Conservation (phyloP, 1,140 invertebrate genomes). For the Scaptomyza pallida region DNA sequence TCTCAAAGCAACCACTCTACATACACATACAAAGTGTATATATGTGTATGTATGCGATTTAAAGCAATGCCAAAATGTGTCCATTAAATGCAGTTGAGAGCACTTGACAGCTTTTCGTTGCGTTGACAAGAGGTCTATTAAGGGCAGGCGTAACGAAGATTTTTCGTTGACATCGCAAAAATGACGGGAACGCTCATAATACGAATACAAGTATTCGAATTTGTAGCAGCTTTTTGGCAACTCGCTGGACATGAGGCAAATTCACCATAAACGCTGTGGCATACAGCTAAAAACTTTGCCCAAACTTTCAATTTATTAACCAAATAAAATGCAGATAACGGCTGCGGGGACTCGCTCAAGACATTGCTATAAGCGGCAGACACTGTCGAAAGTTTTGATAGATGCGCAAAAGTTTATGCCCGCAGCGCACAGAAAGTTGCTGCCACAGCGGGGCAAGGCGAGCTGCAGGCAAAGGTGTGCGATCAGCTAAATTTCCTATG, state of each 20-base stretch:
- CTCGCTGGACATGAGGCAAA: constrained; percentile 33
- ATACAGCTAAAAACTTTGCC: constrained; percentile 54
- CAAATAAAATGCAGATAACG: constrained; percentile 81
- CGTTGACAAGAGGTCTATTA: constrained; percentile 45
- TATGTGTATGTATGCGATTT: constrained; percentile 14
- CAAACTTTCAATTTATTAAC: constrained; percentile 80
- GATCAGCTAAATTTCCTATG: constrained; percentile 39
- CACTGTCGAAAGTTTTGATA: constrained; percentile 69
- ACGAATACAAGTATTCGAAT: constrained; percentile 1
- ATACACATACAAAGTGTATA: background rate
- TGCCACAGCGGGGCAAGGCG: constrained; percentile 2
- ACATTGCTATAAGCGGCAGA: constrained; percentile 65
- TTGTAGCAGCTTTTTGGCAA: constrained; percentile 37
- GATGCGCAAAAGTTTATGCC: constrained; percentile 54
- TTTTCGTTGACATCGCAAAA: constrained; percentile 39
- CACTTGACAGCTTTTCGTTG: constrained; percentile 14
- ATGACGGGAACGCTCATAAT: constrained; percentile 1
- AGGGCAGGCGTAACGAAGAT: constrained; percentile 38
- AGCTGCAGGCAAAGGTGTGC: constrained; percentile 36
- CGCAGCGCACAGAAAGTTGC: constrained; percentile 30
- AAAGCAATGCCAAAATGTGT: constrained; percentile 34
- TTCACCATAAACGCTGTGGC: constrained; percentile 22
- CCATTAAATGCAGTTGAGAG: constrained; percentile 48
- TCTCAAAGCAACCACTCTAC: constrained; percentile 25
- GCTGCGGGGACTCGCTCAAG: constrained; percentile 31